Conservation (phyloP, 2,888 invertebrate genomes). For the Nymphalis c-album region DNA sequence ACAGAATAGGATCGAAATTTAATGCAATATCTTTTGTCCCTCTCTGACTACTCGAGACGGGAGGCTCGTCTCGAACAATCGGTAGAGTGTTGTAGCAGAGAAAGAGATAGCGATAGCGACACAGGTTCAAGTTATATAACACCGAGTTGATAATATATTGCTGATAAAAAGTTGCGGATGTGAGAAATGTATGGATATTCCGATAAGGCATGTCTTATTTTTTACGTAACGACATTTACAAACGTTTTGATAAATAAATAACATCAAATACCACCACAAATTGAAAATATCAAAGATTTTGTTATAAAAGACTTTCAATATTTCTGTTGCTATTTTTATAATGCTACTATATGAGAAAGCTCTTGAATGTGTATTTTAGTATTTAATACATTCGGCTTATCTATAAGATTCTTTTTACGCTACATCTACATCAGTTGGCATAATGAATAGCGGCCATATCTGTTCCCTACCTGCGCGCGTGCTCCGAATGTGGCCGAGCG, state of each 20-base stretch:
- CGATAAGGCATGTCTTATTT: conserved; percentile 18
- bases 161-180: conserved; percentile 75
- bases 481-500: conserved; percentile 23
- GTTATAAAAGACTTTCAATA: neutral
- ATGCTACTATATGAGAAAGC: neutral
- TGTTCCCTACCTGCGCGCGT: conserved; percentile 51
- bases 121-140: conserved; percentile 71
- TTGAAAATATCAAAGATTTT: too few relatives aligned
- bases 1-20: conserved; percentile 79
- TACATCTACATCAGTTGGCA: conserved; percentile 39
- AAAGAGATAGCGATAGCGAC: conserved; percentile 43
- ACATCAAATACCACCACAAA: too few relatives aligned
- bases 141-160: conserved; percentile 74
- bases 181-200: conserved; percentile 54
- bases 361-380: neutral
- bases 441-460: conserved; percentile 66
- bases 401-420: neutral
- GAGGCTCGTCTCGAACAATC: conserved; percentile 36
- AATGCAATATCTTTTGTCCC: conserved; percentile 67
- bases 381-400: neutral
- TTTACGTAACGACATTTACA: neutral
- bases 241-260: too few relatives aligned
- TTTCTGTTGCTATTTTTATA: neutral
- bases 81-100: conserved; percentile 13
- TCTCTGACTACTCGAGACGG: conserved; percentile 46